These are phyloP conservation scores for Lutjanus erythropterus DNA, from an alignment of 2,113 vertebrate species.

Conservation along the genomic window DNA sequence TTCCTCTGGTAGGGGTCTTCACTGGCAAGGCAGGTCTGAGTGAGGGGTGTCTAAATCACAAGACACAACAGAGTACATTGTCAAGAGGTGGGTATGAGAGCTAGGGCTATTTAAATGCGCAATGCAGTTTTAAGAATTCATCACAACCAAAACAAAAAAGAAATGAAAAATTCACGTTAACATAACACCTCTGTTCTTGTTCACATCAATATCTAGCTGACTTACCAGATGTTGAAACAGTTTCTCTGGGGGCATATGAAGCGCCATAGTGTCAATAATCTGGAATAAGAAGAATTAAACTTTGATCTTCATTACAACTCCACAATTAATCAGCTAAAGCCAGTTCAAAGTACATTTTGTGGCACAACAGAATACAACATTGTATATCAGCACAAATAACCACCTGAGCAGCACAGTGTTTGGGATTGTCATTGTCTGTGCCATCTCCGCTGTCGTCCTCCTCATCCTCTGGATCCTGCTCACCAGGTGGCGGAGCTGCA, in stretches of 20 bases:
- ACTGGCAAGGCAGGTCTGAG: conserved; percentile 86
- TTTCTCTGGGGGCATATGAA: conserved; percentile 92
- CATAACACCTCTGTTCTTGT: not conserved
- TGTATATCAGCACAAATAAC: not conserved
- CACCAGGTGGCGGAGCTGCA: conserved; percentile 85
- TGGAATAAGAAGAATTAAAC: conserved; percentile 48
- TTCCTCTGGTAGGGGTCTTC: conserved; percentile 88
- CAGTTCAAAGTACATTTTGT: not conserved
- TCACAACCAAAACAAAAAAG: not conserved
- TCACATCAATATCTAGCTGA: not conserved
- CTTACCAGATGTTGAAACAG: conserved; percentile 90
- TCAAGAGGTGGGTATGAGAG: not conserved
- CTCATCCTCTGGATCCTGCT: conserved; percentile 90
- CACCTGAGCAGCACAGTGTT: conserved; percentile 92
- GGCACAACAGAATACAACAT: not conserved
- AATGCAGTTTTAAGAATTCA: not conserved
- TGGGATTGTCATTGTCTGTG: conserved; percentile 85
- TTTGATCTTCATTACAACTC: not conserved
- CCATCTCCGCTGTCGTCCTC: conserved; percentile 82
- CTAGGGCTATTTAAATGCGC: not conserved
- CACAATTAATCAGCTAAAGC: not conserved
- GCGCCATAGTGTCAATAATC: conserved; percentile 92
- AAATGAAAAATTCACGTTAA: not conserved
- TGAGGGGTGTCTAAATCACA: conserved; percentile 85
- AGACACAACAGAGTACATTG: not conserved